phyloP scores from a whole-genome alignment of 2,797 vertebrate species.

The Gymnocypris eckloni region DNA sequence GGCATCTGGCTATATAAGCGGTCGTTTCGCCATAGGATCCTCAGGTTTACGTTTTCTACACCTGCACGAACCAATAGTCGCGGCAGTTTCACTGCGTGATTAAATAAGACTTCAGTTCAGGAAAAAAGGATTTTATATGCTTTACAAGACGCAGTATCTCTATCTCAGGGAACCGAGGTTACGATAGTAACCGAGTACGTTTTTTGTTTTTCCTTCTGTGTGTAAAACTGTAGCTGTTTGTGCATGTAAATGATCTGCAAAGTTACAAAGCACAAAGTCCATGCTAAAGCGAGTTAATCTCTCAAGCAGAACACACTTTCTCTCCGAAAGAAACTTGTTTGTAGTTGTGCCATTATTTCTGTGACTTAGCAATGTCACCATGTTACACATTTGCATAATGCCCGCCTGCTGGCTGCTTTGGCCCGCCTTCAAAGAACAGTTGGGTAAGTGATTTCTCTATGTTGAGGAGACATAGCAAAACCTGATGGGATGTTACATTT shows the following conservation, averaged over 20 bases:
- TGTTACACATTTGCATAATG: constrained; percentile 8
- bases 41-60: too few species aligned
- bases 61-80: too few species aligned
- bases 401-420: constrained; percentile 6
- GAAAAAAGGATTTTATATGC: too few species aligned
- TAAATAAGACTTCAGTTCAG: too few species aligned
- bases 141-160: too few species aligned
- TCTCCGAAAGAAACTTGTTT: neutral
- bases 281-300: neutral
- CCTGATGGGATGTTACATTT: neutral
- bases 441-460: neutral
- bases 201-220: neutral
- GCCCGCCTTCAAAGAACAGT: constrained; percentile 1
- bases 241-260: neutral
- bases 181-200: too few species aligned
- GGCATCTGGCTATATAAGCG: too few species aligned
- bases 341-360: neutral
- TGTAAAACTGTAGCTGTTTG: constrained; percentile 1
- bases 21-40: too few species aligned
- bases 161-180: too few species aligned
- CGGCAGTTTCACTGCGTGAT: too few species aligned
- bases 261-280: constrained; percentile 2
- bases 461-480: neutral
- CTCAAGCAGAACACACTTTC: neutral
- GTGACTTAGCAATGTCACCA: neutral